Percentiles rank a stretch among this genome's conserved stretches.
Conservation (phyloP, 2,888 invertebrate genomes). For the Vesta saturnalis region DNA sequence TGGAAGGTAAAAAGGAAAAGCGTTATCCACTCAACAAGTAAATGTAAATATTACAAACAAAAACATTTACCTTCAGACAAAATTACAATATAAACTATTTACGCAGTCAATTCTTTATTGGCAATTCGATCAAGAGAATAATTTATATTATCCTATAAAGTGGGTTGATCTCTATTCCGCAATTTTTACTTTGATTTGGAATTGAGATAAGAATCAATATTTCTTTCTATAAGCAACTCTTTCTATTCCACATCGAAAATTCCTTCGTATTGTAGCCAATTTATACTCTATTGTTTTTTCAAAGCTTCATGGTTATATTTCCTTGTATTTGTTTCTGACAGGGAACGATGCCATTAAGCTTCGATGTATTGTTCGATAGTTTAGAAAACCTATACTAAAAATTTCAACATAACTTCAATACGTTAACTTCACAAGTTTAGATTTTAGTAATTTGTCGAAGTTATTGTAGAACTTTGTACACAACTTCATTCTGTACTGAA, state of each 20-base stretch:
- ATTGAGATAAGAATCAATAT: neutral
- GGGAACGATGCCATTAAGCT: constrained; percentile 15
- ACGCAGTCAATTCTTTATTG: too few relatives aligned
- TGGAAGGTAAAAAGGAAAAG: too few relatives aligned
- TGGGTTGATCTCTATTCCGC: too few relatives aligned
- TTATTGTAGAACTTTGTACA: too few relatives aligned
- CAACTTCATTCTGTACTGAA: too few relatives aligned
- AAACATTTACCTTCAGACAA: too few relatives aligned
- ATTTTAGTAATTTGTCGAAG: neutral
- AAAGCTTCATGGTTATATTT: constrained; percentile 21
- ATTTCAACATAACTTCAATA: neutral
- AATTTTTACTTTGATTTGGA: neutral
- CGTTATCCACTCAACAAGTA: too few relatives aligned
- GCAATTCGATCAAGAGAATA: too few relatives aligned
- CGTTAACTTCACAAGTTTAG: neutral
- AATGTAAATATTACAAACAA: too few relatives aligned
- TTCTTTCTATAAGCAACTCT: neutral
- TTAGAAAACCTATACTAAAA: constrained; percentile 6
- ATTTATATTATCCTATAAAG: too few relatives aligned
- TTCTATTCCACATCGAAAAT: constrained; percentile 8
- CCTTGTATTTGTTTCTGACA: constrained; percentile 28
- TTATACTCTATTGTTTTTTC: constrained; percentile 21
- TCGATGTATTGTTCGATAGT: constrained; percentile 12
- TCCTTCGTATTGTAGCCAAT: constrained; percentile 15
- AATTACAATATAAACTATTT: too few relatives aligned